These are phyloP conservation scores for Macrophya alboannulata DNA, from an alignment of 2,888 invertebrate species.

Conservation along the genomic window DNA sequence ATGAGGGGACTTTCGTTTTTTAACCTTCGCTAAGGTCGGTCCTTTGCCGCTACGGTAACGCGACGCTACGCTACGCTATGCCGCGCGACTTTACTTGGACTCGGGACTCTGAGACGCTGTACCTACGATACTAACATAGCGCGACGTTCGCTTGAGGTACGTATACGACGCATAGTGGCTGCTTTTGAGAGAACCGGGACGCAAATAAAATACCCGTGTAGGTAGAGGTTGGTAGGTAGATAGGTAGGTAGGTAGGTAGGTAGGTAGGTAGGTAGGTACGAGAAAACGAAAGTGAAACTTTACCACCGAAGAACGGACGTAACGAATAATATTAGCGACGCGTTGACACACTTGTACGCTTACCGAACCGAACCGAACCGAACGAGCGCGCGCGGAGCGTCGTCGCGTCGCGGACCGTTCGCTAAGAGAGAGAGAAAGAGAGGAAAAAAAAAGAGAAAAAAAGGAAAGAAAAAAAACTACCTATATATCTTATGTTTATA, in stretches of 20 bases:
- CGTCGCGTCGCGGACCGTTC: conserved; percentile 28
- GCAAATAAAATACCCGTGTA: conserved; percentile 46
- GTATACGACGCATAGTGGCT: neutral
- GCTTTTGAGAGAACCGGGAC: conserved; percentile 41
- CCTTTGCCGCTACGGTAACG: neutral
- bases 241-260: conserved; percentile 17
- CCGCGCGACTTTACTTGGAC: neutral
- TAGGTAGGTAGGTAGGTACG: conserved; percentile 47
- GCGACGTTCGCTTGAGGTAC: conserved; percentile 7
- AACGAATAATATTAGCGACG: conserved; percentile 56
- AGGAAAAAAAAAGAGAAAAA: neutral
- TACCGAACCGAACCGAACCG: conserved; percentile 32
- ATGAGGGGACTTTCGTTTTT: conserved; percentile 75
- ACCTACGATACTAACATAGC: neutral
- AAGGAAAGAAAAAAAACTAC: conserved; percentile 1
- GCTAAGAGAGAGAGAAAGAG: too few relatives aligned
- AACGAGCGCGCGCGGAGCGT: neutral
- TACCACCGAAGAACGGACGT: conserved; percentile 54
- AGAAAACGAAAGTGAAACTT: conserved; percentile 59
- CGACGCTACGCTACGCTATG: neutral
- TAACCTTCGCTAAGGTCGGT: conserved; percentile 55
- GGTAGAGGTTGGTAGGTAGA: conserved; percentile 33
- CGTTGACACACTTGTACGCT: conserved; percentile 58
- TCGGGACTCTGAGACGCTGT: neutral
- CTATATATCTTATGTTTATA: neutral